These are phyloP conservation scores for Argyra leucocephala DNA, from an alignment of 2,888 invertebrate species.

Conservation along the genomic window DNA sequence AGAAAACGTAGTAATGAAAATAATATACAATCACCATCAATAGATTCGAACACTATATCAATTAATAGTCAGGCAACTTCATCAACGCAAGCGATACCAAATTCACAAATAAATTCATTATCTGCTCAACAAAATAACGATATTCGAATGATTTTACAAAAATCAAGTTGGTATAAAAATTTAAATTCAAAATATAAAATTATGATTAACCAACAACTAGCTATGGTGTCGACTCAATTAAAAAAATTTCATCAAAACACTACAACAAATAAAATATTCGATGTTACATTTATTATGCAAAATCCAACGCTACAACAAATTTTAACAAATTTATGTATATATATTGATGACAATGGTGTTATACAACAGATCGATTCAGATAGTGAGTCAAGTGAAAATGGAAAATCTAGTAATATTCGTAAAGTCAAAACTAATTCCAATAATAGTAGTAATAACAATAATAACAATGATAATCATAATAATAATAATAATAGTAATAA, in stretches of 20 bases:
- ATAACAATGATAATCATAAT: background rate
- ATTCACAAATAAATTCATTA: slow-evolving; percentile 10
- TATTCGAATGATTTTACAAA: slow-evolving; percentile 55
- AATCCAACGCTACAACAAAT: slow-evolving; percentile 51
- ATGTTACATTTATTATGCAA: slow-evolving; percentile 46
- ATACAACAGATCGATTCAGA: slow-evolving; percentile 30
- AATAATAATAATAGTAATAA: background rate
- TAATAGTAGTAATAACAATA: background rate
- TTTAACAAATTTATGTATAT: slow-evolving; percentile 53
- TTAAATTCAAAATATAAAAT: slow-evolving; percentile 63
- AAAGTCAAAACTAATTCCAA: slow-evolving; percentile 16
- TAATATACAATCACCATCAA: background rate
- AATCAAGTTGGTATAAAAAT: slow-evolving; percentile 61
- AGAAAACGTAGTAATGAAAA: background rate
- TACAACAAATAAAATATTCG: slow-evolving; percentile 48
- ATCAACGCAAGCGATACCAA: background rate
- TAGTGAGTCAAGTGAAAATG: slow-evolving; percentile 23
- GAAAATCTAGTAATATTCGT: slow-evolving; percentile 20
- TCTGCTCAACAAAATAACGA: slow-evolving; percentile 44
- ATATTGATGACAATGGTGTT: slow-evolving; percentile 51
- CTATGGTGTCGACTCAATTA: slow-evolving; percentile 51
- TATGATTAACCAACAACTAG: slow-evolving; percentile 59
- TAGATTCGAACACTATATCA: background rate
- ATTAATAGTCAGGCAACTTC: background rate
- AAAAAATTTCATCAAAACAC: slow-evolving; percentile 55